Conservation (phyloP, 1,140 invertebrate species). For the Rhysida immarginata region DNA sequence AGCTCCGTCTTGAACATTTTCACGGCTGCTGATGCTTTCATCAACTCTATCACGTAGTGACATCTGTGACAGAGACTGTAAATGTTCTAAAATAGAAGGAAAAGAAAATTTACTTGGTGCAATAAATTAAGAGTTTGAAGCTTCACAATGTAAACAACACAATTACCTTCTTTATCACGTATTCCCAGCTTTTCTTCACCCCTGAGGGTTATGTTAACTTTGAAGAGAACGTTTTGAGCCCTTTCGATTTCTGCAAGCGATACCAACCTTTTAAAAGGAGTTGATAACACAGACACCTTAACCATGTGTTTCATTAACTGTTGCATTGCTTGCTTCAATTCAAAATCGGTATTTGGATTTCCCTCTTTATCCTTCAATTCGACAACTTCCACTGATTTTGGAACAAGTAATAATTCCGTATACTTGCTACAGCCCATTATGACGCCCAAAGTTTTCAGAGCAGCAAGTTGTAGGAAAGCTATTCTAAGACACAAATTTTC, state of each 20-base stretch:
- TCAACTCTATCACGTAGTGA: background rate
- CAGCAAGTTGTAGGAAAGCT: slow-evolving; percentile 38
- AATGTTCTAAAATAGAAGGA: background rate
- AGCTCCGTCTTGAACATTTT: background rate
- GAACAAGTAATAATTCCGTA: slow-evolving; percentile 40
- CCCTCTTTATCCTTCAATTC: slow-evolving; percentile 21
- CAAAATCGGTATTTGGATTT: slow-evolving; percentile 23
- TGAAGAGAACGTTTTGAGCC: slow-evolving; percentile 37
- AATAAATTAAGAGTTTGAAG: no score
- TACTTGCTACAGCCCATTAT: slow-evolving; percentile 36
- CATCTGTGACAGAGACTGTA: background rate
- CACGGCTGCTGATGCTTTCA: no score
- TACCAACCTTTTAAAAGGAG: slow-evolving; percentile 34
- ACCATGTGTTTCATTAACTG: slow-evolving; percentile 28
- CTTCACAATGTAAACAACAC: background rate
- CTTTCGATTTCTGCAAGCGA: slow-evolving; percentile 38
- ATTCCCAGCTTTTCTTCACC: slow-evolving; percentile 24
- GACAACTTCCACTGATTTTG: slow-evolving; percentile 20
- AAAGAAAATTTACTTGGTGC: no score
- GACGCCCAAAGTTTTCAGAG: slow-evolving; percentile 38
- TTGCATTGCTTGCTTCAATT: slow-evolving; percentile 24
- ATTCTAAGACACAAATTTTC: slow-evolving; percentile 32
- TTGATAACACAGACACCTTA: slow-evolving; percentile 24
- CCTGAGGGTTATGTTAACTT: slow-evolving; percentile 28
- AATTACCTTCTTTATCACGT: slow-evolving; percentile 17